phyloP scores from a whole-genome alignment of 2,888 invertebrate species.

The Platycnemis pennipes region DNA sequence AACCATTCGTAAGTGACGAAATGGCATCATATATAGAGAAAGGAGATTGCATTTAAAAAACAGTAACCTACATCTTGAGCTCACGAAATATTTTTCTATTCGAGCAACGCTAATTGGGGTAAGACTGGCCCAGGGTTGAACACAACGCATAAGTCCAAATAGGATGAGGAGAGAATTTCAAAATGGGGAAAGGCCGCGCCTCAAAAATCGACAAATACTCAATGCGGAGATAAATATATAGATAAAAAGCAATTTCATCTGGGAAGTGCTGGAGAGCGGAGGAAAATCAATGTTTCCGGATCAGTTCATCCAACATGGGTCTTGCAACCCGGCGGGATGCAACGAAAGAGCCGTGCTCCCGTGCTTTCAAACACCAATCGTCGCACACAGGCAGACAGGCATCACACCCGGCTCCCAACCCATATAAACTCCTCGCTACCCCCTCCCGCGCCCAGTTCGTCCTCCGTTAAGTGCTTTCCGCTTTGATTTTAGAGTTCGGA shows the following conservation, averaged over 20 bases:
- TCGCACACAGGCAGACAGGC: neutral
- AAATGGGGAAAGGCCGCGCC: neutral
- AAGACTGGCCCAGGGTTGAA: no score
- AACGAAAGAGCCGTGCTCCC: neutral
- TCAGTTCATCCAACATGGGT: slow-evolving; percentile 8
- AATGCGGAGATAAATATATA: neutral
- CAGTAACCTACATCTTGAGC: no score
- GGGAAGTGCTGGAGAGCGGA: neutral
- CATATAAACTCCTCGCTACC: neutral
- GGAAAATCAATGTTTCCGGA: slow-evolving; percentile 16
- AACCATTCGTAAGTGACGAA: no score
- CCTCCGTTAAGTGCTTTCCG: neutral
- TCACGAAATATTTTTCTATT: no score
- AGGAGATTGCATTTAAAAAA: no score
- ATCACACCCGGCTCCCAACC: neutral
- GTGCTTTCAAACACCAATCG: neutral
- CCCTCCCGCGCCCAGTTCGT: neutral
- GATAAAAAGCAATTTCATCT: neutral
- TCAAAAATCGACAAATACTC: neutral
- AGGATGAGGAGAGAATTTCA: no score
- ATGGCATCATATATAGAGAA: no score
- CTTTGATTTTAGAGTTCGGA: neutral
- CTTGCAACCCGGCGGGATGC: neutral
- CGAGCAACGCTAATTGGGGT: no score
- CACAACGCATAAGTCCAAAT: no score